Evolutionary conservation across 1,140 invertebrate genomes (phyloP), one percentile per base, ranked within the genome.

Genomic region (Campoletis sonorensis): DNA sequence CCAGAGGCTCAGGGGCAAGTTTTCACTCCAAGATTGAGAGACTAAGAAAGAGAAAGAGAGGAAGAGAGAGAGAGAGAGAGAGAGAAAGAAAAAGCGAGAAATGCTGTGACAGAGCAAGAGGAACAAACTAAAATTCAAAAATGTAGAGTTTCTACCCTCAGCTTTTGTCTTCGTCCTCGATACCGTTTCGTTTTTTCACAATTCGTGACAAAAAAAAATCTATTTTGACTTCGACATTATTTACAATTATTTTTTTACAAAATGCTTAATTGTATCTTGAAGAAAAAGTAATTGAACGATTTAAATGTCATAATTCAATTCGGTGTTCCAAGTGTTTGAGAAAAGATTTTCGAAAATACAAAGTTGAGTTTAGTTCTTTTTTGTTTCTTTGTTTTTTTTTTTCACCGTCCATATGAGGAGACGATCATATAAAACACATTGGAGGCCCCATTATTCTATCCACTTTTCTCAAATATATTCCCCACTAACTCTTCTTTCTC

Each of bases 401-500:
- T 45, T 10, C 11, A 45, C 3, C 13, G 7, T 13, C 1, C 8
- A 10, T 33, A 33, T 7, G 13, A 10, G 8, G 13, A 45, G 11
- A 45, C 40, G 21, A n/a, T n/a, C 18, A 13, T n/a, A 23, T 21
- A 58, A 4, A n/a, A 58, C 21, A 58, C 18, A 58, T 21, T n/a
- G 18, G 11, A n/a, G 54, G 3, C n/a, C 21, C 54, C 54, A 58
- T 58, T 58, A 21, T 58, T 58, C 4, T 23, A 45, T 58, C 54
- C 54, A 58, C 15, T 23, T 10, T 26, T 49, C 45, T 7, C 23
- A 15, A 18, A 23, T 15, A n/a, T 73, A 73, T 49, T 23, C 40
- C 40, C 23, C 45, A n/a, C 71, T 73, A 51, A 37, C n/a, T 23
- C 72, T 75, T 21, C 21, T 75, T 73, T 75, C 40, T 11, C 40